Evolutionary conservation across 2,113 vertebrate genomes (phyloP), one percentile per base, ranked within the genome.

Genomic region (Craseonycteris thonglongyai): DNA sequence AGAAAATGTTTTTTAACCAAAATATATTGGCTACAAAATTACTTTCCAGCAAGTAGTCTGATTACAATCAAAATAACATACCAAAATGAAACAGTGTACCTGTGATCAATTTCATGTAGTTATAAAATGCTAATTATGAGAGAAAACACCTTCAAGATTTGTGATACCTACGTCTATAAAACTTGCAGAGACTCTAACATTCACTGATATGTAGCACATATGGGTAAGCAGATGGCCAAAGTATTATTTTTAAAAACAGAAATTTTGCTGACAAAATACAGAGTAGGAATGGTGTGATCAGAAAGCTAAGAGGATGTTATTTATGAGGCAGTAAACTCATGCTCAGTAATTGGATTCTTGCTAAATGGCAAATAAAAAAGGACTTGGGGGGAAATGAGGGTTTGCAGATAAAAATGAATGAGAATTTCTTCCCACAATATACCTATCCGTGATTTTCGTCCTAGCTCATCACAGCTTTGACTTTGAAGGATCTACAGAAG

Each of bases 191-290:
- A 98, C 98, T 96, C 91, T 95, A 98, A 96, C 74, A 96, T 92
- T 97, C 90, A 95, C 38, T 90, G 96, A 96, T 97, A 92, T 82
- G 93, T 95, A 94, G 90, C 83, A 88, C 97, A 98, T 96, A 98
- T 93, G 96, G 95, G 69, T 95, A 97, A 97, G 76, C 98, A 98
- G 98, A 98, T 98, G 98, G 97, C 54, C 78, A 30, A 96, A 81
- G 85, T 94, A 96, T 97, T 98, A 98, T 97, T 98, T 98, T 98
- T 97, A 97, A 98, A 98, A 97, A 97, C 86, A 95, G 86, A 82
- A 92, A 68, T 97, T 98, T 96, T 98, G 97, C 98, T 98, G 97
- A 98, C 97, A 98, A 98, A 98, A 98, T 96, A 98, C 78, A 96
- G 97, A 97, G 97, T 91, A 95, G 93, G 72, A 93, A 95, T 87